Conservation (phyloP, 2,113 vertebrate species). For the Cathartes aura region DNA sequence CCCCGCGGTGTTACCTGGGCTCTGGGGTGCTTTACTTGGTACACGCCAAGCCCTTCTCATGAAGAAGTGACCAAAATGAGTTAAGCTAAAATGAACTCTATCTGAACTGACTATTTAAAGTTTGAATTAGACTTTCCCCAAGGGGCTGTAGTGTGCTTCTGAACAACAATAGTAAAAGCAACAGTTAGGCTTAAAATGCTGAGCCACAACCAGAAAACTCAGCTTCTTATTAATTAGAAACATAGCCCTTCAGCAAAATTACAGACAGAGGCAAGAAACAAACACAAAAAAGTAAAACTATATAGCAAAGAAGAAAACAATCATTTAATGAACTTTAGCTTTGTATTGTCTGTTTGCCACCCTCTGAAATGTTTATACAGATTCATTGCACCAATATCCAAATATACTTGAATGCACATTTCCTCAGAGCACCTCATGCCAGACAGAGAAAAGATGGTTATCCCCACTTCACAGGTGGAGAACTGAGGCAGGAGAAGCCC, state of each 20-base stretch:
- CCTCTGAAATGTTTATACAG: background rate
- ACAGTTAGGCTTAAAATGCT: background rate
- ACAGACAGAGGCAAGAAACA: background rate
- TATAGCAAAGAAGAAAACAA: background rate
- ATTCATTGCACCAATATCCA: background rate
- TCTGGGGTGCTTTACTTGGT: background rate
- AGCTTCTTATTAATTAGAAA: background rate
- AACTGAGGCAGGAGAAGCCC: background rate
- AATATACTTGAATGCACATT: background rate
- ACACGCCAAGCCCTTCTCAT: background rate
- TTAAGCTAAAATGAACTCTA: background rate
- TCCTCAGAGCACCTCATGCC: background rate
- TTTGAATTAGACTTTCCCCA: background rate
- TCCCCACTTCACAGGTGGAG: background rate
- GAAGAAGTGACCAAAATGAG: background rate
- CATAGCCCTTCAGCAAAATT: background rate
- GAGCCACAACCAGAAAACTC: background rate
- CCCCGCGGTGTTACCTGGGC: fast-evolving
- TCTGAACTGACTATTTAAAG: background rate
- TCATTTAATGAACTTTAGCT: background rate
- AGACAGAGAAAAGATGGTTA: background rate
- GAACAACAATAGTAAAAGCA: background rate
- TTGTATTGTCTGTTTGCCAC: background rate
- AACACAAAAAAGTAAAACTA: background rate
- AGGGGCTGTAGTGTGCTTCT: background rate